Conservation (phyloP, 2,113 vertebrate species). For the Anser brachyrhynchus region DNA sequence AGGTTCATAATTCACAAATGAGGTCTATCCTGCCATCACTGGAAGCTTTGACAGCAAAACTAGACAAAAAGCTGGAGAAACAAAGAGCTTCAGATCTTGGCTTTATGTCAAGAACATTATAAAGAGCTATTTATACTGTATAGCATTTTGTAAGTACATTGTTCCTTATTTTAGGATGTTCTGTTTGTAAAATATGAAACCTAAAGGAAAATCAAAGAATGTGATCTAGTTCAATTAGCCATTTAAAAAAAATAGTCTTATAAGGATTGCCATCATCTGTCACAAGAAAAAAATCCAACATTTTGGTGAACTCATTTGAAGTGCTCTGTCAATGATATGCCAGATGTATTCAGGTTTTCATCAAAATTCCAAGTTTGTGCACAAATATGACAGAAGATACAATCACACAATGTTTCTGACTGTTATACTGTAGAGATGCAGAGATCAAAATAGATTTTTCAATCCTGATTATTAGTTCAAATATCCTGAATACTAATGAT, state of each 20-base stretch:
- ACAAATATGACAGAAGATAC: neutral
- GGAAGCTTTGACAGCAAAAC: neutral
- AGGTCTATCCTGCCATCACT: neutral
- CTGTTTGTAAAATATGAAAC: neutral
- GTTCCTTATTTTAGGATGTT: neutral
- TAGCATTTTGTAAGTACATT: neutral
- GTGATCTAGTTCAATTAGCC: neutral
- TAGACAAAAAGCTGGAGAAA: neutral
- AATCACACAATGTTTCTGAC: neutral
- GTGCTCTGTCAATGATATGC: neutral
- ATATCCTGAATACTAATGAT: neutral
- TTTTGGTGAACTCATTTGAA: neutral
- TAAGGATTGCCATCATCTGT: neutral
- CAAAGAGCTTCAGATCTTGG: neutral
- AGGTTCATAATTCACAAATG: neutral
- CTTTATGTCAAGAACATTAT: neutral
- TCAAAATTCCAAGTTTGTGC: neutral
- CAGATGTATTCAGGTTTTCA: neutral
- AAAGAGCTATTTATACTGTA: neutral
- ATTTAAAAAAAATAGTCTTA: neutral
- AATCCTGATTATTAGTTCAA: neutral
- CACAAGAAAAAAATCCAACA: neutral
- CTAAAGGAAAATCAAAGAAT: neutral
- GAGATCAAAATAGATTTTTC: neutral
- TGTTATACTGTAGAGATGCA: neutral